phyloP scores from a whole-genome alignment of 1,140 invertebrate species.

The Samia ricini region DNA sequence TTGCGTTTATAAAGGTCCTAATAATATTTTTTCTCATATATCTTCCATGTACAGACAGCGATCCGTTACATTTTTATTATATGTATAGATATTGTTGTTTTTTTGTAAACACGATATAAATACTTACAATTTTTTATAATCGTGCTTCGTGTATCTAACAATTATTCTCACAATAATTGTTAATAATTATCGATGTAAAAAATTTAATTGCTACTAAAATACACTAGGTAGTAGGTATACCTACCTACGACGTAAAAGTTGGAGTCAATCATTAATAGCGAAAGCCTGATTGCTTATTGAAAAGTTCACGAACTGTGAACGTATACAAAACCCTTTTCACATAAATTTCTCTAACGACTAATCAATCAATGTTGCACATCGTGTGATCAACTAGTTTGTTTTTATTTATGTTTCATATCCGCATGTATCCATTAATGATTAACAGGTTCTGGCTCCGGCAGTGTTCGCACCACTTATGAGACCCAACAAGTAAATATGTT shows the following conservation, averaged over 20 bases:
- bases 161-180: background rate
- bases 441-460: background rate
- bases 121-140: background rate
- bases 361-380: background rate
- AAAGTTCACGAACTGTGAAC: slow-evolving; percentile 4
- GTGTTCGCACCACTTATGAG: background rate
- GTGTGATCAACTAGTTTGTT: background rate
- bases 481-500: too few relatives aligned
- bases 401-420: background rate
- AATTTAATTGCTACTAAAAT: background rate
- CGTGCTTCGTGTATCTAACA: background rate
- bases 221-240: background rate
- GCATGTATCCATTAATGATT: background rate
- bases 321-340: background rate
- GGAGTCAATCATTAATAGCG: too few relatives aligned
- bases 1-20: too few relatives aligned
- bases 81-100: background rate
- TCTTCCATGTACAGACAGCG: too few relatives aligned
- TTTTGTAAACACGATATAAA: too few relatives aligned
- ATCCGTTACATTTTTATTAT: too few relatives aligned
- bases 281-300: slow-evolving; percentile 3
- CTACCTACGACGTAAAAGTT: background rate
- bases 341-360: background rate
- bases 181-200: background rate
- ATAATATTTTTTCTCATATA: too few relatives aligned